A percentile compares a stretch with the other conserved stretches of the same genome.
Conservation (phyloP, 1,140 invertebrate species). For the Kradibia gibbosae region DNA sequence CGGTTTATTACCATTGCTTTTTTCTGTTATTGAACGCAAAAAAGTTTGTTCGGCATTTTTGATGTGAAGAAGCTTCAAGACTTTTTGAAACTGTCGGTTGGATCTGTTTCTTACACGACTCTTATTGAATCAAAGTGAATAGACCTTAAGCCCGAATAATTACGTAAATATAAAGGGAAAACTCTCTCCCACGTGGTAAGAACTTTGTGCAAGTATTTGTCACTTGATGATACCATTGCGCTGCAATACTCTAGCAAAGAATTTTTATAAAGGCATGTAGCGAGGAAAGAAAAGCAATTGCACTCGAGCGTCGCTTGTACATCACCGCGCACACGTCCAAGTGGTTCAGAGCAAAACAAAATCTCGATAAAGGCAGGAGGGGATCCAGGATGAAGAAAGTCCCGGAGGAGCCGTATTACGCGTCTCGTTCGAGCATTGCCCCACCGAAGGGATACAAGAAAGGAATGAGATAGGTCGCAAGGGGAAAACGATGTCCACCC, state of each 20-base stretch:
- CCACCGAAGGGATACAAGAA: neutral
- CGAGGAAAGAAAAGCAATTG: neutral
- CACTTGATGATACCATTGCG: neutral
- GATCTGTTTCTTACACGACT: neutral
- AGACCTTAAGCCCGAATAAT: neutral
- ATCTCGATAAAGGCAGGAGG: neutral
- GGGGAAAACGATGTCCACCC: neutral
- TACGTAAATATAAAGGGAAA: neutral
- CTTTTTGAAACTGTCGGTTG: neutral
- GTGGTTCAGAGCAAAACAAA: neutral
- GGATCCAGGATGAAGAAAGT: conserved; percentile 19
- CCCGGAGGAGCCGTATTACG: conserved; percentile 26
- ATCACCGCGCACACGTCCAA: neutral
- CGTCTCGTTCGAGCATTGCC: neutral
- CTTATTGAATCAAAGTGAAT: neutral
- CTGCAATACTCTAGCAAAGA: neutral
- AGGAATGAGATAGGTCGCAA: conserved; percentile 34
- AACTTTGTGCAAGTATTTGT: neutral
- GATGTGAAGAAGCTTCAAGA: neutral
- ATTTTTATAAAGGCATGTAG: neutral
- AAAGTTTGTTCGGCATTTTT: conserved; percentile 30
- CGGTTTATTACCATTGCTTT: conserved; percentile 24
- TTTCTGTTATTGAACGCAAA: conserved; percentile 28
- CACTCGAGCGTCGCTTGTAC: neutral
- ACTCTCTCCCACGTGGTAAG: neutral